Base-by-base conservation (phyloP, 2,888 invertebrate genomes). In the Gastracanthus pulcherrimus region DNA sequence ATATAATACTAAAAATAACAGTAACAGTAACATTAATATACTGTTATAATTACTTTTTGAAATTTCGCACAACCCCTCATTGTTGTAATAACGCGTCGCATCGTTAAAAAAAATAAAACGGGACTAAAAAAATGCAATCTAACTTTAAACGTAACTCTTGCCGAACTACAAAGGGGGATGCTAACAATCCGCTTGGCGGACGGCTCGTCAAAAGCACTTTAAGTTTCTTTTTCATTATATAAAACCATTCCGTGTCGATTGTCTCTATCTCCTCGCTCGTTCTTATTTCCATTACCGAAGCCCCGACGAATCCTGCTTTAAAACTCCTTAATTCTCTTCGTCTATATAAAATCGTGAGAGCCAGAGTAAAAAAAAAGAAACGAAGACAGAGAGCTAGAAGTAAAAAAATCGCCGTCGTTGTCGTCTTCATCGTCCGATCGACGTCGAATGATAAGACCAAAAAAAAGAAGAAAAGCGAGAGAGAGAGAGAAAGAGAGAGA, bases 281-380 rank as follows among this genome's bases (percentile, higher is more conserved):
- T 77, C 70, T 60, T 69, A 60, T 70, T 77, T 62, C 69, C 70
- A 77, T 62, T 70, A 70, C 69, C 60, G 29, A 60, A 70, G 77
- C 41, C 45, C 9, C 36, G 34, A 23, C 58, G 76, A 76, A 60
- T 77, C 70, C 19, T 41, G 60, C 77, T 70, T 70, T 29, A 31
- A 77, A 70, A 77, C 77, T 70, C 60, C 70, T 70, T 77, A 77
- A 77, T 70, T 77, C 36, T 48, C 70, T 48, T 48, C 48, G 36
- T 36, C 45, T 60, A 26, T 70, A 36, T 48, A 77, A 70, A 55
- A 77, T 48, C 9, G 45, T 41, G 31, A n/a, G 31, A 23, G 29
- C n/a, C 11, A 31, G 16, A 60, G 48, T n/a, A 11, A 3, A 45
- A 69, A 16, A 34, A 75, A 7, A 45, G 16, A 62, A 19, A 19